Conservation (phyloP, 2,888 invertebrate species). For the Incurvaria masculella region DNA sequence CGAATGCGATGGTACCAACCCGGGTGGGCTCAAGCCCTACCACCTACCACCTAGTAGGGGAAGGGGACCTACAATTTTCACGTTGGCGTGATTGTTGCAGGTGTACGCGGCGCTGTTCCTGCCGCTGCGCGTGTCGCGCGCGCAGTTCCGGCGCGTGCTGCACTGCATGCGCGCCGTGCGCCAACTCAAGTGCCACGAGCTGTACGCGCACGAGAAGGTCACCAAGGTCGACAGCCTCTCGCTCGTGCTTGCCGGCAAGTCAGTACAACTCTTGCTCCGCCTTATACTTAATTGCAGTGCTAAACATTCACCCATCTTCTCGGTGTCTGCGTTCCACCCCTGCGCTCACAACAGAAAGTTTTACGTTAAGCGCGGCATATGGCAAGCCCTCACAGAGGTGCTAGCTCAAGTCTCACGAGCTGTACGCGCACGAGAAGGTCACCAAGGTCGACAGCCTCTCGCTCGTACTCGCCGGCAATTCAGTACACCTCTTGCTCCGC, state of each 20-base stretch:
- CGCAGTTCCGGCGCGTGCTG: conserved; percentile 78
- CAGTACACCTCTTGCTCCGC: conserved; percentile 34
- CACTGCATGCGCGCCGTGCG: conserved; percentile 79
- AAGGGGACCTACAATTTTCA: no score
- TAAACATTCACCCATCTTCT: conserved; percentile 3
- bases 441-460: conserved; percentile 86
- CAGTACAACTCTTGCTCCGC: conserved; percentile 34
- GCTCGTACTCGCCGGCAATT: conserved; percentile 84
- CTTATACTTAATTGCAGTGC: background rate
- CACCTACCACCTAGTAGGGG: no score
- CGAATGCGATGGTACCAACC: no score
- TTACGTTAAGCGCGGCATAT: no score
- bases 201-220: conserved; percentile 85
- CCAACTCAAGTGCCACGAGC: conserved; percentile 78
- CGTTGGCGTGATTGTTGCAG: no score
- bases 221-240: conserved; percentile 86
- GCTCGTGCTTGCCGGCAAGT: conserved; percentile 84
- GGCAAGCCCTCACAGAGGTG: no score
- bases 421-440: conserved; percentile 85
- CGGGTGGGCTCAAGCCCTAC: no score
- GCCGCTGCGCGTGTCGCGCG: conserved; percentile 75
- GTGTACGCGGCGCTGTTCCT: conserved; percentile 79
- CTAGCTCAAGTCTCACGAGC: conserved; percentile 78
- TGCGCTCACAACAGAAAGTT: background rate
- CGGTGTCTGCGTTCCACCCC: background rate